Base-by-base conservation (phyloP, 1,140 invertebrate species). In the Eueides isabella region DNA sequence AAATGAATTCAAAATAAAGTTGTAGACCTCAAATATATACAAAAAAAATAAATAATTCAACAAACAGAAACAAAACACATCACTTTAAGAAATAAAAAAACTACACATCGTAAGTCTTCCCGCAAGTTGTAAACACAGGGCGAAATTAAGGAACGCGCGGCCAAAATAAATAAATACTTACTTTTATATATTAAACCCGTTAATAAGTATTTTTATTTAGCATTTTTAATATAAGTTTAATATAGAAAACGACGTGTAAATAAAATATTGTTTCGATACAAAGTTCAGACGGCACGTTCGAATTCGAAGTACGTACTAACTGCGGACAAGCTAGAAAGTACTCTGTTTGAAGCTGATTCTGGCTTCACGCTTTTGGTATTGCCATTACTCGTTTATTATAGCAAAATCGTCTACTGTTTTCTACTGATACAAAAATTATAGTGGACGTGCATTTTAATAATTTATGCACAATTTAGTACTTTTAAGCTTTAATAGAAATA, bases 61-160 rank as follows among this genome's bases (percentile, higher is more conserved):
- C 41, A 75, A 28, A 69, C 63, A 70, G 70, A 72, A 78, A 72
- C 62, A 69, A 67, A 69, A 65, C 44, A 71, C 61, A 55, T 69
- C 70, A 72, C 73, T 65, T 75, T 68, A 70, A 78, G 33, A 62
- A 38, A 38, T 29, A 74, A 69, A 73, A n/a, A 74, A 74, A 68
- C 48, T 55, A 69, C 67, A 65, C 62, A 61, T 35, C 29, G 33
- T 63, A 73, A 68, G 16, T 67, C 61, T 33, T 74, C 67, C 23
- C 67, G 74, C 28, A 71, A 76, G 72, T 80, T 80, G 76, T 82
- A 80, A 79, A 79, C 77, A 81, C 75, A 67, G 70, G 74, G 75
- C 80, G 68, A 80, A 71, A 61, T 76, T 7, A 63, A 55, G 7
- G 61, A 65, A 28, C 62, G 33, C 35, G 66, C 23, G 63, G 33